Evolutionary conservation across 2,113 vertebrate species (phyloP).

Genomic region (Psephotus haematonotus): DNA sequence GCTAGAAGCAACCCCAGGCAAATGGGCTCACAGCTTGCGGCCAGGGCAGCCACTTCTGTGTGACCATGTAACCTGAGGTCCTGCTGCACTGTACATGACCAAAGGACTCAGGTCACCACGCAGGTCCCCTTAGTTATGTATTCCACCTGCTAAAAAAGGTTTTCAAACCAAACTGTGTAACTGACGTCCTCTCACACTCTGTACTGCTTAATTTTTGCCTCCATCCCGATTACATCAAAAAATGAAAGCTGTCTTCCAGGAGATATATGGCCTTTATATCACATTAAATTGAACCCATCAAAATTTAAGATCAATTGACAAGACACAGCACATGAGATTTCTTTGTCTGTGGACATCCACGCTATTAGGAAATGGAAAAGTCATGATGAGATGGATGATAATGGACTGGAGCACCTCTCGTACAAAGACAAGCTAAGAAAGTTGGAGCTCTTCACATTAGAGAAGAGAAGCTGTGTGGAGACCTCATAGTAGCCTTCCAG

Average conservation of each 20-base stretch:
- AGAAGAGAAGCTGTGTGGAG: not conserved
- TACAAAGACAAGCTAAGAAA: not conserved
- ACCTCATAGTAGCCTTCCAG: not conserved
- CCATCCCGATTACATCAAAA: not conserved
- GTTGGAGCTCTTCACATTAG: not conserved
- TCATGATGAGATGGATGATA: not conserved
- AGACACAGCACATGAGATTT: not conserved
- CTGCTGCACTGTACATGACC: not conserved
- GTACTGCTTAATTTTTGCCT: not conserved
- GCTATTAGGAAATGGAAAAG: not conserved
- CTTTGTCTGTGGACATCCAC: not conserved
- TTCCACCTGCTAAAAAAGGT: not conserved
- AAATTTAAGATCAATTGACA: not conserved
- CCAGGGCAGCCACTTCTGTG: not conserved
- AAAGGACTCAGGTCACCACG: not conserved
- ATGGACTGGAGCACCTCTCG: not conserved
- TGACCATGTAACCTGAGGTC: not conserved
- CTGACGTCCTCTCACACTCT: not conserved
- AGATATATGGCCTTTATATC: not conserved
- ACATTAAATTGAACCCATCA: not conserved
- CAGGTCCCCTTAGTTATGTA: not conserved
- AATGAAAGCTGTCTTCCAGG: not conserved
- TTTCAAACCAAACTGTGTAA: not conserved
- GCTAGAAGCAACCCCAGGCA: not conserved
- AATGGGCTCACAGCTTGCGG: not conserved